phyloP scores from a whole-genome alignment of 2,888 invertebrate species.

The Diarsia mendica region DNA sequence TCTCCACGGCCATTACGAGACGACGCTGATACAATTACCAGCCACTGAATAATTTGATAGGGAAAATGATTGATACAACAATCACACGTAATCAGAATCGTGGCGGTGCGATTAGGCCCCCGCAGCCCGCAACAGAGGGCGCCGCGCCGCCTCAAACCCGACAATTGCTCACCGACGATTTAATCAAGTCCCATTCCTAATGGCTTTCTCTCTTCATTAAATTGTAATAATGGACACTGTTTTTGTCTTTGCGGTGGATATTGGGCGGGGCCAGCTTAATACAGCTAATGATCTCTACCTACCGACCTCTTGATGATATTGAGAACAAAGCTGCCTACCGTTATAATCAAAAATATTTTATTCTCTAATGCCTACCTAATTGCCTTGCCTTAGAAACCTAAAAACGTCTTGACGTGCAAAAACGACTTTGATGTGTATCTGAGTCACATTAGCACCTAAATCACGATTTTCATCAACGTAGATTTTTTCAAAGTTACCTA shows the following conservation, averaged over 20 bases:
- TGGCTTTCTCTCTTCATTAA: conserved; percentile 88
- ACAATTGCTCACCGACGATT: conserved; percentile 86
- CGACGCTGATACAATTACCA: conserved; percentile 87
- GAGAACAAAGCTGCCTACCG: conserved; percentile 49
- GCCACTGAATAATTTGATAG: conserved; percentile 90
- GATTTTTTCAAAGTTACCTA: conserved; percentile 73
- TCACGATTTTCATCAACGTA: conserved; percentile 71
- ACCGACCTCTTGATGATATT: conserved; percentile 53
- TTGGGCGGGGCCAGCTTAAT: conserved; percentile 76
- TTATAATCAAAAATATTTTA: conserved; percentile 30
- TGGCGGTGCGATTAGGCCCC: conserved; percentile 86
- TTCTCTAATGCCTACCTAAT: conserved; percentile 36
- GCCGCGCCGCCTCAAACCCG: conserved; percentile 74
- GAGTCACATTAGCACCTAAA: conserved; percentile 75
- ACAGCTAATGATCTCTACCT: conserved; percentile 70
- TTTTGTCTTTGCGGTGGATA: conserved; percentile 80
- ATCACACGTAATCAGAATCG: conserved; percentile 89
- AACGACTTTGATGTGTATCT: conserved; percentile 70
- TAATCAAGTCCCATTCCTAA: conserved; percentile 87
- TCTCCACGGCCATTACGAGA: conserved; percentile 81
- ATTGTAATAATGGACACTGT: conserved; percentile 86
- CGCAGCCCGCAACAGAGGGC: conserved; percentile 77
- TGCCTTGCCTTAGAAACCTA: conserved; percentile 38
- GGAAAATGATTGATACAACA: conserved; percentile 90
- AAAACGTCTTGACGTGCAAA: conserved; percentile 61